Evolutionary conservation across 2,888 invertebrate genomes (phyloP), one percentile per base, ranked within the genome.

Genomic region (Conistra vaccinii): DNA sequence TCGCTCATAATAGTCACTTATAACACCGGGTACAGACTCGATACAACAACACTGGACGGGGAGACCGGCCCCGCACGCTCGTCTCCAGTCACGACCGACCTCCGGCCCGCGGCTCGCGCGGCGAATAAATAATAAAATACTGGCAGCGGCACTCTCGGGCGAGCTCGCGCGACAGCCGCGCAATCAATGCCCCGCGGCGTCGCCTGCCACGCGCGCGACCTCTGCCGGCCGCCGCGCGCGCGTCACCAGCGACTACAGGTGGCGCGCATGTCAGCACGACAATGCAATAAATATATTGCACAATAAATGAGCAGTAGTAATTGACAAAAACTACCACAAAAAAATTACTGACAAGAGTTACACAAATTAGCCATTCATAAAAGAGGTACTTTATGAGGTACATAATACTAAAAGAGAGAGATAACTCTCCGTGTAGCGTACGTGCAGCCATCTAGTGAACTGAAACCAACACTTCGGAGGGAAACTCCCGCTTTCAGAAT

Each of bases 1-100:
- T 98, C 98, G 97, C 98, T 98, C 98, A 98, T 98, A 97, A 97
- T 97, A 97, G 97, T 97, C 96, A 96, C 96, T 95, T 94, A 91
- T 82, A 92, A 92, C 95, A 94, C 93, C 91, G 92, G 90, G 84
- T 85, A 75, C 60, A 89, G 90, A 91, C 86, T 88, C 89, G 89
- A 91, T 90, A 93, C 89, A 90, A 94, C 91, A 92, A 93, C 93
- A 94, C 93, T 87, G 88, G 90, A 91, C 93, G 94, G 93, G 93
- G 93, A 90, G 90, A 92, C 95, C 95, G 95, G 94, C 94, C 95
- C 94, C 94, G 93, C 93, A 93, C 94, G 91, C 92, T 92, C 91
- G 90, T 92, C 92, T 70, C 82, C 85, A 85, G 85, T 70, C 82
- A 94, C 95, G 94, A 94, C 93, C 96, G 95, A 95, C 95, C 95